Conservation (phyloP, 2,797 vertebrate genomes). For the Micromesistius poutassou region DNA sequence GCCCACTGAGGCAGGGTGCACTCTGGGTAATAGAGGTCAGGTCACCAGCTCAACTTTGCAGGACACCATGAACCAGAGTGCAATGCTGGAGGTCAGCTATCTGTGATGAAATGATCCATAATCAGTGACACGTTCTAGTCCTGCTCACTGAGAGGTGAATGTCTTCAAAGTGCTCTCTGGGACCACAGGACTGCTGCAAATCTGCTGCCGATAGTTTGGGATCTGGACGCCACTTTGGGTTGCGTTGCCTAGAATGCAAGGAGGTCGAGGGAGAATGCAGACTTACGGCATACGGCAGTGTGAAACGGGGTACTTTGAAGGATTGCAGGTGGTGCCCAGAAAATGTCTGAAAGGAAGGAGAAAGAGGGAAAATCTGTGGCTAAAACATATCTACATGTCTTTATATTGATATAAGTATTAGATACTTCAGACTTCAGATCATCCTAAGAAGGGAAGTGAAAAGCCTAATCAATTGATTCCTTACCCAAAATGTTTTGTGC, state of each 20-base stretch:
- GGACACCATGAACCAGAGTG: slow-evolving; percentile 6
- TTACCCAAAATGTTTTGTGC: background rate
- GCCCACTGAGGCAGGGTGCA: slow-evolving; percentile 13
- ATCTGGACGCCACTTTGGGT: background rate
- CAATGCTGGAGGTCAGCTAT: slow-evolving; percentile 68
- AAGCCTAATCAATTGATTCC: background rate
- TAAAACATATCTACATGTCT: background rate
- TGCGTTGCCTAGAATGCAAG: background rate
- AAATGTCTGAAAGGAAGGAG: background rate
- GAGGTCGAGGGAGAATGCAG: background rate
- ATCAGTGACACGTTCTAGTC: background rate
- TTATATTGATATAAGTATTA: background rate
- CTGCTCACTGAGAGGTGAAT: background rate
- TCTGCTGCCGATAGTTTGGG: background rate
- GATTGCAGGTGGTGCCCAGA: background rate
- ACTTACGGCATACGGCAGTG: background rate
- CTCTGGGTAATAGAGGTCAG: slow-evolving; percentile 25
- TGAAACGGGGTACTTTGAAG: background rate
- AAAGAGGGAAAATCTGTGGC: background rate
- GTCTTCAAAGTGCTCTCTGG: background rate
- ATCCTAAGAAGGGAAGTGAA: background rate
- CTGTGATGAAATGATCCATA: slow-evolving; percentile 46
- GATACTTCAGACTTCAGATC: background rate
- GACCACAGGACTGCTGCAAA: background rate
- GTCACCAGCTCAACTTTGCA: slow-evolving; percentile 28